Conservation (phyloP, 2,888 invertebrate species). For the Rhagonycha fulva region DNA sequence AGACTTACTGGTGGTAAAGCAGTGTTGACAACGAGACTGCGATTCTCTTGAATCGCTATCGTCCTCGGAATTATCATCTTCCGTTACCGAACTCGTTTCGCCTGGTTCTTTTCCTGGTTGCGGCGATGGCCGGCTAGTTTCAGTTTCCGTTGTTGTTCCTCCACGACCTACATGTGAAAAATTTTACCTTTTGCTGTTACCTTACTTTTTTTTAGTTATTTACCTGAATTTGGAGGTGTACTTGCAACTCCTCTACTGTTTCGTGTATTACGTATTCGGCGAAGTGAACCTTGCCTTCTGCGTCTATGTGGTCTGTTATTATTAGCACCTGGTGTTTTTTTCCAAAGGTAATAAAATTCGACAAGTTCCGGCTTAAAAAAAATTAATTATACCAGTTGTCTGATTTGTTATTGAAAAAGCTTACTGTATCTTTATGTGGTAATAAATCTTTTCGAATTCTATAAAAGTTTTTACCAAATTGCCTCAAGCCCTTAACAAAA, state of each 20-base stretch:
- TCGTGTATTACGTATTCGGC: slow-evolving; percentile 85
- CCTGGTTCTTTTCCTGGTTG: slow-evolving; percentile 68
- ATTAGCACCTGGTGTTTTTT: slow-evolving; percentile 97
- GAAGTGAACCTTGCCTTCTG: slow-evolving; percentile 82
- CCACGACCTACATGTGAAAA: slow-evolving; percentile 36
- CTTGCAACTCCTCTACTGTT: slow-evolving; percentile 77
- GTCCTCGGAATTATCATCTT: slow-evolving; percentile 90
- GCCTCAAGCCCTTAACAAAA: slow-evolving; percentile 96
- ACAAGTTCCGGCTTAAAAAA: slow-evolving; percentile 82
- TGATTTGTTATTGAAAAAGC: slow-evolving; percentile 37
- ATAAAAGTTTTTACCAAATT: slow-evolving; percentile 99
- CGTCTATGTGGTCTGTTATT: slow-evolving; percentile 94
- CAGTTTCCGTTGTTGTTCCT: slow-evolving; percentile 51
- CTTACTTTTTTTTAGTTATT: background rate
- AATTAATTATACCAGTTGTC: background rate
- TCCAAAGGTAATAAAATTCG: slow-evolving; percentile 99
- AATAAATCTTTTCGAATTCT: slow-evolving; percentile 94
- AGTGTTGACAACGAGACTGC: slow-evolving; percentile 74
- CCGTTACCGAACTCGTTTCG: slow-evolving; percentile 80
- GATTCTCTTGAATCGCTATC: slow-evolving; percentile 93
- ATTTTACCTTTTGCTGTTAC: background rate
- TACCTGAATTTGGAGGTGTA: slow-evolving; percentile 40
- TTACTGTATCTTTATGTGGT: slow-evolving; percentile 93
- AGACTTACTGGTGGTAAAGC: slow-evolving; percentile 70
- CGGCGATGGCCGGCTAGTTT: slow-evolving; percentile 63